Base-by-base conservation (phyloP, 2,113 vertebrate genomes). In the Condylura cristata region DNA sequence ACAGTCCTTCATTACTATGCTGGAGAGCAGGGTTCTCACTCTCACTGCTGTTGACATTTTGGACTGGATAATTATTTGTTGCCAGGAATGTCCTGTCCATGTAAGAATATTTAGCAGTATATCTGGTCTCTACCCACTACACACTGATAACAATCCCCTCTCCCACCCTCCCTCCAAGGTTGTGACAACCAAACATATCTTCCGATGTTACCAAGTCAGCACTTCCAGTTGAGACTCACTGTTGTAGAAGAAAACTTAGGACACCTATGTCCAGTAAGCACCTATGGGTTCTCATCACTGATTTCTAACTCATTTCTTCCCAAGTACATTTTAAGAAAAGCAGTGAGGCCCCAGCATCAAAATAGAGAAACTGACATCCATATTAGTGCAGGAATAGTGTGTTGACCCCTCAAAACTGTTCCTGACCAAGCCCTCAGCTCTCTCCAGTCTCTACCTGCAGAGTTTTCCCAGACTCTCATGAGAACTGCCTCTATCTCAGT, bases 291-390 rank as follows among this genome's bases (percentile, higher is more conserved):
- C 75, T 44, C 85, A 92, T 58, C 22, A 90, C n/a, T 61, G 56
- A 61, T 96, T 71, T 0, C n/a, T 48, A 60, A 44, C 12, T 39
- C 39, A 78, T 17, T 51, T 94, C 63, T 75, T 63, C 66, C n/a
- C 61, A 86, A 44, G 30, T 91, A 24, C n/a, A 85, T 79, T 87
- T 75, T 95, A 93, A 96, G 82, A 71, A 34, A 89, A 32, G n/a
- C 60, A 83, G 61, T 91, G 95, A 93, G 91, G 90, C 71, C 12
- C 51, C 48, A 7, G 51, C 93, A 94, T 70, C 90, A 70, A 51
- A 58, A 63, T 5, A 63, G 53, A 37, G 58, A 93, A 86, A 68
- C 16, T 51, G 37, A 70, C 82, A 72, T 24, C 58, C 53, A 53
- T 61, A 90, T 46, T 10, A 88, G 95, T 89, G 87, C 66, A 92